phyloP scores from a whole-genome alignment of 2,888 invertebrate genomes.

The Scaptomyza parva region DNA sequence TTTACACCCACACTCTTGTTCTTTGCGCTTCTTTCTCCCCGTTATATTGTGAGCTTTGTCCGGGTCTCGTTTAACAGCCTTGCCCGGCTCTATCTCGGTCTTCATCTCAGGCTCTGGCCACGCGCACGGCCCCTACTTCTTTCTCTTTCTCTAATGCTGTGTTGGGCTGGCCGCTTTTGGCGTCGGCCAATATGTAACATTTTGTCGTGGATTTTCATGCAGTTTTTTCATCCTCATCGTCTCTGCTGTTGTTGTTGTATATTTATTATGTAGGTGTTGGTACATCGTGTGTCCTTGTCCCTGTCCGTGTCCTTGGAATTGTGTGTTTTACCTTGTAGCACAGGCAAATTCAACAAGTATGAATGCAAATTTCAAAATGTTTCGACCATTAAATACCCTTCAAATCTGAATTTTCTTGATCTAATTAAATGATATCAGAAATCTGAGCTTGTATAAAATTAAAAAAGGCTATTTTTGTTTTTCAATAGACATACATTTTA shows the following conservation, averaged over 20 bases:
- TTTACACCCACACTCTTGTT: slow-evolving; percentile 1
- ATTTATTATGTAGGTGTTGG: too few species aligned
- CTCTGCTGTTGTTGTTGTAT: slow-evolving; percentile 7
- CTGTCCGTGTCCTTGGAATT: slow-evolving; percentile 55
- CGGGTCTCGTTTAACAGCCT: slow-evolving; percentile 41
- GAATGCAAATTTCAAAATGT: neutral
- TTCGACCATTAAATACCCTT: slow-evolving; percentile 19
- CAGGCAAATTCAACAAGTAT: slow-evolving; percentile 65
- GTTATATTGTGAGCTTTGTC: slow-evolving; percentile 16
- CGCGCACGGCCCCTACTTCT: slow-evolving; percentile 15
- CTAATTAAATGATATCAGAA: too few species aligned
- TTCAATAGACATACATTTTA: too few species aligned
- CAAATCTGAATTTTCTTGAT: too few species aligned
- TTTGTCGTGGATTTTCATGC: slow-evolving; percentile 68
- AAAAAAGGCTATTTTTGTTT: too few species aligned
- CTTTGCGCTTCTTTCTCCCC: neutral
- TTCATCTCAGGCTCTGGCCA: neutral
- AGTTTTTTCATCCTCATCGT: slow-evolving; percentile 18
- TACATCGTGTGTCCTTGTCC: slow-evolving; percentile 15
- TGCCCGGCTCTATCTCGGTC: slow-evolving; percentile 43
- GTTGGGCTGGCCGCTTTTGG: slow-evolving; percentile 34
- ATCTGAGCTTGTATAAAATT: too few species aligned
- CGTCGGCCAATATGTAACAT: slow-evolving; percentile 70
- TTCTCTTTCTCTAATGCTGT: slow-evolving; percentile 11
- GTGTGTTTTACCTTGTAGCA: slow-evolving; percentile 60